Conservation (phyloP, 2,797 vertebrate species). For the Coilia nasus region DNA sequence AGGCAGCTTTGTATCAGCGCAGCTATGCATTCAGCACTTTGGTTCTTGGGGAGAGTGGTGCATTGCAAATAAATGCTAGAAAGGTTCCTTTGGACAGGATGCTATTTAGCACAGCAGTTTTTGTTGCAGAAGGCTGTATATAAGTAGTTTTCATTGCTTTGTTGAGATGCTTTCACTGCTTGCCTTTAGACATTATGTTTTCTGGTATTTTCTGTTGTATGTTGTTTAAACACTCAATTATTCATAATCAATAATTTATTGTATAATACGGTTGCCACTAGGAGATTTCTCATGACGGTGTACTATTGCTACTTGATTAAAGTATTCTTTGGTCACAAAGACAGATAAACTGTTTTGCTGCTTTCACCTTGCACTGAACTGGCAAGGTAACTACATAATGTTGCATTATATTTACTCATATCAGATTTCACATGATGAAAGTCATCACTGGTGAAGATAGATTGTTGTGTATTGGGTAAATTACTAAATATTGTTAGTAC, state of each 20-base stretch:
- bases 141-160: not conserved
- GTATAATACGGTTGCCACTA: not conserved
- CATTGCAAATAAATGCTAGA: not conserved
- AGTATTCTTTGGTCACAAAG: not conserved
- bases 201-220: not conserved
- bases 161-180: not conserved
- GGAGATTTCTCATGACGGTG: not conserved
- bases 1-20: slow-evolving; percentile 36
- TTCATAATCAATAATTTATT: not conserved
- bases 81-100: not conserved
- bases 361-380: slow-evolving; percentile 13
- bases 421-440: slow-evolving; percentile 26
- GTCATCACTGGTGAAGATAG: slow-evolving; percentile 15
- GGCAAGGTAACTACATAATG: not conserved
- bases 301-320: not conserved
- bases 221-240: not conserved
- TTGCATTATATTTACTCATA: slow-evolving; percentile 22
- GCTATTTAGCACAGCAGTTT: not conserved
- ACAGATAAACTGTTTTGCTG: not conserved
- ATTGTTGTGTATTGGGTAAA: not conserved
- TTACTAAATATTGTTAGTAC: slow-evolving; percentile 18
- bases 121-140: not conserved
- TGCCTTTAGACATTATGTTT: not conserved
- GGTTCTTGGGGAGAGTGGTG: not conserved
- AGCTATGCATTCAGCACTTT: slow-evolving; percentile 33